Base-by-base conservation (phyloP, 2,888 invertebrate genomes). In the Apotomis turbidana region DNA sequence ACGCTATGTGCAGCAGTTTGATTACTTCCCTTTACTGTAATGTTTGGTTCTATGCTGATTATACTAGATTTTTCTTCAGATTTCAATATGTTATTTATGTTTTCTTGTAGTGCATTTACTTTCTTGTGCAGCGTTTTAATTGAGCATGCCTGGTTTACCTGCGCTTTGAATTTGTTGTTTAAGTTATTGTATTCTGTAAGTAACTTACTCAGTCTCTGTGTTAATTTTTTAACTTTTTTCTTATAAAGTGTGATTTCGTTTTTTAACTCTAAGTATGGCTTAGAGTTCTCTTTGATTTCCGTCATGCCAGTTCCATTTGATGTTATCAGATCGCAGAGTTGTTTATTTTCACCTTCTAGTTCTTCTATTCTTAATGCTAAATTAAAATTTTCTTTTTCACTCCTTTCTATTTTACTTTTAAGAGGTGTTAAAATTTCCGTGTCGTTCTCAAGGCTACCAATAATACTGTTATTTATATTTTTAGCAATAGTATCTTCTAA, bases 341-440 rank as follows among this genome's bases (percentile, higher is more conserved):
- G 41, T 59, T 59, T 59, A 36, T 59, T 59, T 44, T 59, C 59
- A 13, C 13, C 41, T 41, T 59, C 44, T 8, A 44, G 44, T 13
- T 44, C 59, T 13, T 44, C 59, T n/a, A 59, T 44, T 44, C 59
- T 59, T 8, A 59, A 5, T 13, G 59, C 59, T 59, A 59, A 41
- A 36, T n/a, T 59, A 3, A 59, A 44, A 44, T 59, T 59, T 41
- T 59, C 59, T 12, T 59, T 44, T 44, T 59, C 59, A n/a, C 12
- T 5, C 5, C 44, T 41, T n/a, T 59, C 44, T 44, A 59, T 59
- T 44, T 59, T 59, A 13, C 13, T 59, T 59, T 59, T 59, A 3
- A 59, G 44, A 13, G 59, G 59, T 13, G 59, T 59, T 59, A 59
- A 44, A 44, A 59, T 59, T 15, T 59, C 59, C 10, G 8, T n/a